Evolutionary conservation across 1,140 invertebrate genomes (phyloP), one percentile per base, ranked within the genome.

Genomic region (Campoletis sonorensis): DNA sequence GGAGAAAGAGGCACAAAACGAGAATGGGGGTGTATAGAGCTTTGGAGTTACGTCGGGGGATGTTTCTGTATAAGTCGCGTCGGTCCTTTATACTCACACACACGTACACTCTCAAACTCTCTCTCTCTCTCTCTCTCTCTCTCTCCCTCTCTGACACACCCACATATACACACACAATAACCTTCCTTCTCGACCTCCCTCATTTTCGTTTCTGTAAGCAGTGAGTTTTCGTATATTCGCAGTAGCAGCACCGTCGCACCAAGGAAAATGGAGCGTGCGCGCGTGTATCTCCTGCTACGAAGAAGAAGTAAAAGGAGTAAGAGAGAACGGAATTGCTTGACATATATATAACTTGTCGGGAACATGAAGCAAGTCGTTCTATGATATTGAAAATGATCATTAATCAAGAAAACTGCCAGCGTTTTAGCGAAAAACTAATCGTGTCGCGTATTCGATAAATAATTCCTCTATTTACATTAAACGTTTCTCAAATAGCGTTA

Each of bases 381-480:
- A 45, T 45, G 58, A 78, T 78, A 78, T 78, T 78, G 76, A 78
- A 78, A 78, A 78, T 67, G 33, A 78, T 78, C 58, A 78, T 78
- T 78, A 64, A 78, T 78, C 76, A 78, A 78, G 58, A 8, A 67
- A 78, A 78, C 54, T 67, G 61, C 30, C 58, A 27, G 67, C 76
- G 37, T 21, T 78, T 78, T 30, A 64, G 58, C 33, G 10, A 26
- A 64, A 45, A 64, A 61, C 76, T 78, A 78, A 78, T 78, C 51
- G 21, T 2, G 13, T 37, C 51, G 30, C 51, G 8, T 11, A 77
- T 54, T 13, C 67, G 10, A 33, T 33, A 33, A 70, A 61, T 58
- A 75, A 58, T 45, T n/a, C 7, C 30, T 54, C 49, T 7, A 54
- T 75, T 33, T 18, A 33, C 67, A 21, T 33, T 27, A 18, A 64